Base-by-base conservation (phyloP, 2,113 vertebrate genomes). In the Jacana jacana region DNA sequence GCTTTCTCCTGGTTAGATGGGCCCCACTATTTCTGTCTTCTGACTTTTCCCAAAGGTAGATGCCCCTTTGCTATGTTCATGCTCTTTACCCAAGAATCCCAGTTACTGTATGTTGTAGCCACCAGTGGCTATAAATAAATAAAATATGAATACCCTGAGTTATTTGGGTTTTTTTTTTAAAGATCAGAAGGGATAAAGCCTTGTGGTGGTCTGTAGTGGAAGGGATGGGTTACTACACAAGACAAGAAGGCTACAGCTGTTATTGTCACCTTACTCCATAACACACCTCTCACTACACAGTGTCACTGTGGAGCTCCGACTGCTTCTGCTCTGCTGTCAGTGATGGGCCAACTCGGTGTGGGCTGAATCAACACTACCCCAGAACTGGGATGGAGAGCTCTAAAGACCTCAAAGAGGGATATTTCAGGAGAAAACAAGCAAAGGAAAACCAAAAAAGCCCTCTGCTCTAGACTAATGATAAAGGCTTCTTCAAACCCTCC, bases 271-370 rank as follows among this genome's bases (percentile, higher is more conserved):
- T 75, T 57, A 46, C 10, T 33, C 42, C 58, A 14, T 40, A 25
- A 16, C 30, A 65, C 22, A 52, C 13, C 22, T 75, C 54, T 79
- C 23, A 46, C 81, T 76, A 8, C 1, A 35, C 48, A 46, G 3
- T 6, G 11, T 60, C 44, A 71, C 48, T 30, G 22, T 10, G 44
- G 54, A 86, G 27, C 12, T 88, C 35, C 70, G 75, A 6, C 48
- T 76, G 39, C 12, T 71, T 64, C 46, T 81, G 35, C 33, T 49
- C 57, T 69, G 48, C 69, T 82, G 37, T 4, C 82, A 84, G 37
- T 31, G 46, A 46, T 27, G 48, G 46, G 13, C 13, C 39, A 61
- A 1, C 17, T 28, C 64, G 10, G 0, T 2, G 18, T 0, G 2
- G 73, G 48, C 42, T 77, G 60, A 46, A 75, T 7, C 66, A 77